Base-by-base conservation (phyloP, 1,140 invertebrate genomes). In the Lutraria rhynchaena region DNA sequence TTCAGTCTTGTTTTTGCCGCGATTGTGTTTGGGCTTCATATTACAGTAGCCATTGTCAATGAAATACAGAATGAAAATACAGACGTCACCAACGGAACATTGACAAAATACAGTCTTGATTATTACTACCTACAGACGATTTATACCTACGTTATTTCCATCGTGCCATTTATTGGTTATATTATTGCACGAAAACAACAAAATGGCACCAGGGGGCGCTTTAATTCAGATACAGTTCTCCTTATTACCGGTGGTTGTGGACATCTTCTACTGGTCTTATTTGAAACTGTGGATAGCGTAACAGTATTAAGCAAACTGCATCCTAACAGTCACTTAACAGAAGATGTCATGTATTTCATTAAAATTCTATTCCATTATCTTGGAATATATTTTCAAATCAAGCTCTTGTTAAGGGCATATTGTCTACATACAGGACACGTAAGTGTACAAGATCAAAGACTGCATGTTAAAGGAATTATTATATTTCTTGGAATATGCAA, bases 301-400 rank as follows among this genome's bases (percentile, higher is more conserved):
- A 31, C 58, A 1, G 58, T 27, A 2, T 15, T 61, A 2, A 33
- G 27, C 4, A 33, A 17, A 9, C n/a, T n/a, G n/a, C 29, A 17
- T 35, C 7, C 9, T 17, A 27, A 61, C 4, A 31, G 3, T 17
- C 29, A 61, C 15, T 13, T 61, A 5, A 35, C 58, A 5, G 31
- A 33, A 35, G 31, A 61, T 33, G 33, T 61, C 19, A 17, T 61
- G 15, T 61, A 35, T 35, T 61, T 61, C 35, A 31, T 61, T 3
- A 61, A 61, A 61, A 31, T 61, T 19, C 31, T 61, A 17, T 61
- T 61, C 31, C 58, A 61, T 61, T 61, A 61, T 27, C 5, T 61
- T 1, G 58, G 58, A 7, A 61, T 61, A 33, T 31, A 33, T 4
- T 33, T 17, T 35, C 58, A 61, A 35, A 61, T 61, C 9, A 61